Conservation (phyloP, 2,113 vertebrate genomes). For the Rutilus rutilus region DNA sequence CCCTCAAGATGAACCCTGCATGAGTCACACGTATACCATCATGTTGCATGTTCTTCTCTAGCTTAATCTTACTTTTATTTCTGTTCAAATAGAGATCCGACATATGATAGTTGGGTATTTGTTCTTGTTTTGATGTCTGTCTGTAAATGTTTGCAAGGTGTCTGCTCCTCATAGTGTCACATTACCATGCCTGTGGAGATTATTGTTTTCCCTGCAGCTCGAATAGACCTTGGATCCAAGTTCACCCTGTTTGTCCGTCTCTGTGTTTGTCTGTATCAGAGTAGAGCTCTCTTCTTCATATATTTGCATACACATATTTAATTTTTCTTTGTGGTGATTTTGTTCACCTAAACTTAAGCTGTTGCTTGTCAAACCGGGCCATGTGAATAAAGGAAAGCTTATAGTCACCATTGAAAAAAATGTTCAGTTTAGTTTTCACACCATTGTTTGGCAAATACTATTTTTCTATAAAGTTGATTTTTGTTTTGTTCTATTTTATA, state of each 20-base stretch:
- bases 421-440: neutral
- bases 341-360: neutral
- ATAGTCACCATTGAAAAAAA: neutral
- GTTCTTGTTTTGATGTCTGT: constrained; percentile 16
- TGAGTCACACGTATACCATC: constrained; percentile 21
- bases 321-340: constrained; percentile 4
- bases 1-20: constrained; percentile 57
- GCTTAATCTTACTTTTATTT: constrained; percentile 44
- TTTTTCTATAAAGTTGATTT: neutral
- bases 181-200: constrained; percentile 1
- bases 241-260: constrained; percentile 20
- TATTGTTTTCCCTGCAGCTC: constrained; percentile 37
- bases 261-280: constrained; percentile 31
- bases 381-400: neutral
- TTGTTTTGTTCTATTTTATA: neutral
- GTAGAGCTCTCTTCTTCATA: constrained; percentile 20
- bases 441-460: neutral
- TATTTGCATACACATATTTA: neutral
- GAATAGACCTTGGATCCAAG: constrained; percentile 40
- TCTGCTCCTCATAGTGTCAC: constrained; percentile 43
- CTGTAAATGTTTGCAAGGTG: constrained; percentile 33
- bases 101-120: neutral
- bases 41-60: constrained; percentile 41
- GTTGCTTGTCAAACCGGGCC: neutral
- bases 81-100: neutral